Conservation (phyloP, 2,113 vertebrate species). For the Thalassoma bifasciatum region DNA sequence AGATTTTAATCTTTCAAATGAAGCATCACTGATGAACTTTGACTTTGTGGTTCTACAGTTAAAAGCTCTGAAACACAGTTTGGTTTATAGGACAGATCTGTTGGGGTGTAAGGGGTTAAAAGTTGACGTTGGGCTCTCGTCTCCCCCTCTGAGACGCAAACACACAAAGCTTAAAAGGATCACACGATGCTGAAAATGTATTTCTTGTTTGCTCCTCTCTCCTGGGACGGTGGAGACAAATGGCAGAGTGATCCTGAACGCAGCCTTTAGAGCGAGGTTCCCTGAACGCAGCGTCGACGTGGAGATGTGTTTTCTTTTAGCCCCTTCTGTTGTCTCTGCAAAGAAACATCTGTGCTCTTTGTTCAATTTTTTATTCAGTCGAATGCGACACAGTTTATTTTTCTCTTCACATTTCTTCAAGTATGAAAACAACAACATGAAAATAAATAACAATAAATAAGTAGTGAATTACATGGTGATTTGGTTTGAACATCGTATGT, state of each 20-base stretch:
- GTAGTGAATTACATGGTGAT: conserved; percentile 39
- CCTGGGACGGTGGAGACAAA: conserved; percentile 49
- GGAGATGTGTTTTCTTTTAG: not conserved
- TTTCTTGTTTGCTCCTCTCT: conserved; percentile 47
- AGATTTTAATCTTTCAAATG: too few relatives aligned
- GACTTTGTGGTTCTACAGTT: too few relatives aligned
- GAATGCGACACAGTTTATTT: conserved; percentile 67
- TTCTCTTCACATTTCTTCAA: conserved; percentile 61
- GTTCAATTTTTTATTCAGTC: conserved; percentile 53
- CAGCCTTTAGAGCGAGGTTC: conserved; percentile 12
- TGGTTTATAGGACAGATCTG: too few relatives aligned
- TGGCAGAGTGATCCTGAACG: conserved; percentile 23
- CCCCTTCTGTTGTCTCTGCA: not conserved
- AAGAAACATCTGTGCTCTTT: conserved; percentile 45
- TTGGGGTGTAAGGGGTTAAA: too few relatives aligned
- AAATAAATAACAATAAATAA: conserved; percentile 78
- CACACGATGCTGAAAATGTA: conserved; percentile 53
- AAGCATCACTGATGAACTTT: too few relatives aligned
- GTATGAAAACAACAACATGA: conserved; percentile 71
- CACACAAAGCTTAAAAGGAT: conserved; percentile 61
- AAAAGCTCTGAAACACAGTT: too few relatives aligned
- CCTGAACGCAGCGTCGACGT: not conserved
- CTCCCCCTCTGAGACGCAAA: conserved; percentile 46
- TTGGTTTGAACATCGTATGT: conserved; percentile 21
- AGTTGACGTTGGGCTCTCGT: conserved; percentile 35